A percentile compares a stretch with the other conserved stretches of the same genome.
phyloP scores from a whole-genome alignment of 2,113 vertebrate species.

The Herpetotheres cachinnans region DNA sequence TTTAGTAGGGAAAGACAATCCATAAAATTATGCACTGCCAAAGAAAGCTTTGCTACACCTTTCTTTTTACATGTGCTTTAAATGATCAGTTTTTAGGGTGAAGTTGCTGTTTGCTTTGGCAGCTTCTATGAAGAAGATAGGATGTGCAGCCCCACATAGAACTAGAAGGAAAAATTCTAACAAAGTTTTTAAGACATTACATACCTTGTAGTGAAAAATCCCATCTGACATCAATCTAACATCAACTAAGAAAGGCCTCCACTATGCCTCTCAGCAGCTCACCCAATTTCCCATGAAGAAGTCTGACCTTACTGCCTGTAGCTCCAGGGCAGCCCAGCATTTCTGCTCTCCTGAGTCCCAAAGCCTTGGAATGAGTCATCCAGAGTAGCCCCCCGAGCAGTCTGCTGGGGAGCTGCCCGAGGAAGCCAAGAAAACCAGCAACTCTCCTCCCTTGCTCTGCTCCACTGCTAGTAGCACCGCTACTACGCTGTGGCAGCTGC shows the following conservation, averaged over 20 bases:
- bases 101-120: slow-evolving; percentile 2
- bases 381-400: neutral
- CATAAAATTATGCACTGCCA: neutral
- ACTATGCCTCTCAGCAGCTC: neutral
- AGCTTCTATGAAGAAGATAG: neutral
- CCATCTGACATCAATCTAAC: neutral
- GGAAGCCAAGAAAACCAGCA: neutral
- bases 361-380: neutral
- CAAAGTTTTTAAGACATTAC: neutral
- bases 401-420: neutral
- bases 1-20: slow-evolving; percentile 37
- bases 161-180: neutral
- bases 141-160: neutral
- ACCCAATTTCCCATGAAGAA: fast-evolving
- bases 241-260: neutral
- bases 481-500: neutral
- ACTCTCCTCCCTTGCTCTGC: neutral
- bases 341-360: neutral
- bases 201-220: neutral
- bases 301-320: neutral
- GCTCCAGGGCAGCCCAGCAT: neutral
- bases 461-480: neutral
- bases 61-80: slow-evolving; percentile 33
- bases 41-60: slow-evolving; percentile 15
- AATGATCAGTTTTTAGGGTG: neutral